Evolutionary conservation across 2,888 invertebrate species (phyloP).

Genomic region (Netelia fuscicornis): DNA sequence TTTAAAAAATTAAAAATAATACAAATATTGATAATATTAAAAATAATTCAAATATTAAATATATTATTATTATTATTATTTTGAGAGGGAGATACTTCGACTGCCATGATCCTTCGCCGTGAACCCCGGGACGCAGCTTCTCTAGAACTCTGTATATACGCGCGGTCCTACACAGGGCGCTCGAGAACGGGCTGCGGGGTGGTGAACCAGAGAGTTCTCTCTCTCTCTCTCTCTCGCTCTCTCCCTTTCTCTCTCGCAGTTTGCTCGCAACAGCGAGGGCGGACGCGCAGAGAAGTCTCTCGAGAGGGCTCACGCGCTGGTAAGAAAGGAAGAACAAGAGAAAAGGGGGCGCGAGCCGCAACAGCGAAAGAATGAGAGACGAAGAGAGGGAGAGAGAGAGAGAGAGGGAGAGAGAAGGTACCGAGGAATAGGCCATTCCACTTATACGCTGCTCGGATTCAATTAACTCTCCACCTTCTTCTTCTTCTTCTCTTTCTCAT

Average conservation of each 20-base stretch:
- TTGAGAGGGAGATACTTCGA: conserved; percentile 50
- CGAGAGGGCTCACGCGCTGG: conserved; percentile 68
- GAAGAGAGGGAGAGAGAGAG: conserved; percentile 54
- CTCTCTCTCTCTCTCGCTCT: conserved; percentile 13
- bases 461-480: conserved; percentile 81
- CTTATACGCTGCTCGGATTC: conserved; percentile 85
- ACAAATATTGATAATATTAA: too few species aligned
- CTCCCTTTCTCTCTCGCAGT: conserved; percentile 31
- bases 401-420: conserved; percentile 65
- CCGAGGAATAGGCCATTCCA: conserved; percentile 84
- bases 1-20: too few species aligned
- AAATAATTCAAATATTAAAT: too few species aligned
- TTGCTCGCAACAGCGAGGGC: conserved; percentile 64
- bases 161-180: conserved; percentile 60
- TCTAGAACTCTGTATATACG: conserved; percentile 30
- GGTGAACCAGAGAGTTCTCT: conserved; percentile 51
- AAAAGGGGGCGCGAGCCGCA: conserved; percentile 74
- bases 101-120: conserved; percentile 56
- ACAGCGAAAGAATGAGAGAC: conserved; percentile 55
- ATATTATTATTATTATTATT: too few species aligned
- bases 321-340: conserved; percentile 81
- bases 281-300: conserved; percentile 69
- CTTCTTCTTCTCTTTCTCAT: conserved; percentile 78
- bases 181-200: conserved; percentile 45
- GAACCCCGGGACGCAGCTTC: conserved; percentile 53